Percentiles rank a stretch among this genome's conserved stretches.
These are phyloP conservation scores for Gambusia holbrooki DNA, from an alignment of 2,113 vertebrate species.

Conservation along the genomic window DNA sequence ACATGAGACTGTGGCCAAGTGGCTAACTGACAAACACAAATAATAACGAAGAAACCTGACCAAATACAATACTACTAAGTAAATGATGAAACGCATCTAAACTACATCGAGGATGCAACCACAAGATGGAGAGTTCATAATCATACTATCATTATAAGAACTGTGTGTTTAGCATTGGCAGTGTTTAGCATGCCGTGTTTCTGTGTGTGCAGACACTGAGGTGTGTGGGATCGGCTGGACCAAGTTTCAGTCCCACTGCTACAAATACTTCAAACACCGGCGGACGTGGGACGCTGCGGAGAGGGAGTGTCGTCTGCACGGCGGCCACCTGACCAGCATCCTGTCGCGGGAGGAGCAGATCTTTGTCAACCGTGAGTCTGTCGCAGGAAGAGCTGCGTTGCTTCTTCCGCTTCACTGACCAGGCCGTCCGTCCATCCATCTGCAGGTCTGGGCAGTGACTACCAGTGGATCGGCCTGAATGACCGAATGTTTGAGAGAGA, in stretches of 20 bases:
- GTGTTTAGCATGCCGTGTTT: not conserved
- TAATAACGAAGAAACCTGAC: too few species aligned
- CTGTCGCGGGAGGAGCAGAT: conserved; percentile 90
- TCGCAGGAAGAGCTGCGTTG: not conserved
- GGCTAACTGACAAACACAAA: too few species aligned
- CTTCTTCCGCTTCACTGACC: not conserved
- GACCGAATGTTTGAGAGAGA: conserved; percentile 98
- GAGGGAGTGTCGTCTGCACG: conserved; percentile 91
- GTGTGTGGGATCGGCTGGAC: conserved; percentile 92
- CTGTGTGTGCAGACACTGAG: conserved; percentile 84
- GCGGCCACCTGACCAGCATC: conserved; percentile 90
- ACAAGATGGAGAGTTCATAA: not conserved
- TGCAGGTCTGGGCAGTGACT: conserved; percentile 92
- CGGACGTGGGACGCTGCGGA: conserved; percentile 94
- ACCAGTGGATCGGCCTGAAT: conserved; percentile 97
- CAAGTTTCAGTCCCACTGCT: conserved; percentile 97
- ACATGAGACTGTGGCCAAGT: too few species aligned
- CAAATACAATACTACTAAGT: too few species aligned
- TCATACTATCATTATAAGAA: not conserved
- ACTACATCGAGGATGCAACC: too few species aligned
- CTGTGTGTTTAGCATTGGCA: not conserved
- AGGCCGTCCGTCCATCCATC: not conserved
- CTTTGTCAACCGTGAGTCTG: conserved; percentile 90
- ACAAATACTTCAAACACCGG: conserved; percentile 91
- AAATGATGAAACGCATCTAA: too few species aligned